phyloP scores from a whole-genome alignment of 2,888 invertebrate species.

The Amitus sp. region DNA sequence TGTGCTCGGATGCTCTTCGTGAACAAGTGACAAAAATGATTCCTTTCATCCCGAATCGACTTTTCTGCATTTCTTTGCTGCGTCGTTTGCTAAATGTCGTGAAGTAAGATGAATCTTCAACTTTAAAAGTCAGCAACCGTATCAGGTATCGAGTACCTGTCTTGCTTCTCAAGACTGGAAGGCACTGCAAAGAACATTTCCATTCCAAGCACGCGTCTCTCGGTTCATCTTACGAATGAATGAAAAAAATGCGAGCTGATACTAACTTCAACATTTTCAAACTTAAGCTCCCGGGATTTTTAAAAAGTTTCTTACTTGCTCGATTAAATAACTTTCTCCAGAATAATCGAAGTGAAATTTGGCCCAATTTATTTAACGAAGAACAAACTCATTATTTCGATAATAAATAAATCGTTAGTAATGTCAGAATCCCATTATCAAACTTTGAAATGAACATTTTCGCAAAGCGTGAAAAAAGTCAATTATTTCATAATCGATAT shows the following conservation, averaged over 20 bases:
- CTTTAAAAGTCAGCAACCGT: conserved; percentile 32
- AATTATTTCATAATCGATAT: neutral
- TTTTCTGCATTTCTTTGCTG: conserved; percentile 13
- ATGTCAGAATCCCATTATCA: too few relatives aligned
- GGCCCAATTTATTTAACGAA: too few relatives aligned
- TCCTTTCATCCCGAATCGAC: neutral
- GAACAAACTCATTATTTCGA: too few relatives aligned
- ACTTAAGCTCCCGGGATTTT: neutral
- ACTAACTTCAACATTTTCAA: neutral
- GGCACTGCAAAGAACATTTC: conserved; percentile 24
- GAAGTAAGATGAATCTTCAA: conserved; percentile 31
- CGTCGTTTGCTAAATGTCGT: conserved; percentile 16
- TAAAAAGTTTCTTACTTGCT: too few relatives aligned
- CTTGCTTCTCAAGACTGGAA: conserved; percentile 18
- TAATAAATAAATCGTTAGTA: too few relatives aligned
- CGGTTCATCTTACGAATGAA: conserved; percentile 27
- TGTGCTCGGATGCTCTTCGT: too few relatives aligned
- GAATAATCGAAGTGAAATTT: too few relatives aligned
- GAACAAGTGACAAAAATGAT: neutral
- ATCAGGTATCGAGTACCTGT: conserved; percentile 36
- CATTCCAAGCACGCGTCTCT: conserved; percentile 34
- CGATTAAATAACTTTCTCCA: too few relatives aligned
- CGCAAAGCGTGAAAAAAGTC: neutral
- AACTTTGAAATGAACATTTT: neutral
- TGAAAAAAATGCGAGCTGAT: conserved; percentile 9